Conservation (phyloP, 2,113 vertebrate genomes). For the Anarhynchus alexandrinus region DNA sequence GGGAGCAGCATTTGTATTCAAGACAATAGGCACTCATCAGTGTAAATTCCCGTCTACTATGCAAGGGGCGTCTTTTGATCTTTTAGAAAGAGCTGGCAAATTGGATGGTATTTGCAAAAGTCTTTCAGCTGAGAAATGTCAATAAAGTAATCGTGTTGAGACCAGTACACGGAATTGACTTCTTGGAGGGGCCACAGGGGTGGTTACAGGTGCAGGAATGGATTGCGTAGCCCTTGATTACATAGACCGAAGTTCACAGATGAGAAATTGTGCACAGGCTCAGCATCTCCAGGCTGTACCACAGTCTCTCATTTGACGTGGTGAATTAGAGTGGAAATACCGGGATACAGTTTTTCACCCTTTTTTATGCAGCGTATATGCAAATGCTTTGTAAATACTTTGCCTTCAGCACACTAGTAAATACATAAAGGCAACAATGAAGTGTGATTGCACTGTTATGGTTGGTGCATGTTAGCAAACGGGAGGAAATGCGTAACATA, state of each 20-base stretch:
- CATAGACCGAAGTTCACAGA: slow-evolving; percentile 10
- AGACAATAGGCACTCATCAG: slow-evolving; percentile 72
- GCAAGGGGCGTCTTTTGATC: slow-evolving; percentile 79
- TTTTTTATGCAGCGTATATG: neutral
- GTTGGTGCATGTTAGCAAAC: neutral
- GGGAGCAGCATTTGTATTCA: slow-evolving; percentile 70
- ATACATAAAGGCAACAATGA: neutral
- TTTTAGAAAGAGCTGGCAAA: slow-evolving; percentile 78
- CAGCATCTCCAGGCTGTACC: neutral
- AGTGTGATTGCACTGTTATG: neutral
- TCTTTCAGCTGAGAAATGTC: slow-evolving; percentile 76
- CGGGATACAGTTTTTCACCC: neutral
- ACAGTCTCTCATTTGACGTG: neutral
- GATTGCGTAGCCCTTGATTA: slow-evolving; percentile 68
- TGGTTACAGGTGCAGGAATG: slow-evolving; percentile 62
- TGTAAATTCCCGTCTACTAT: slow-evolving; percentile 74
- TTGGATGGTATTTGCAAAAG: slow-evolving; percentile 77
- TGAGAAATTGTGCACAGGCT: slow-evolving; percentile 15
- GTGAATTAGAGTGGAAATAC: neutral
- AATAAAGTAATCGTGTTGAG: slow-evolving; percentile 79
- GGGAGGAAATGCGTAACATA: neutral
- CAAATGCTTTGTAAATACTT: neutral
- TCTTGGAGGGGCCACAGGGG: slow-evolving; percentile 52
- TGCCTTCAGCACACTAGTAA: neutral
- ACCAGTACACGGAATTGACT: slow-evolving; percentile 69